Evolutionary conservation across 2,113 vertebrate genomes (phyloP).

Genomic region (Pionites leucogaster): DNA sequence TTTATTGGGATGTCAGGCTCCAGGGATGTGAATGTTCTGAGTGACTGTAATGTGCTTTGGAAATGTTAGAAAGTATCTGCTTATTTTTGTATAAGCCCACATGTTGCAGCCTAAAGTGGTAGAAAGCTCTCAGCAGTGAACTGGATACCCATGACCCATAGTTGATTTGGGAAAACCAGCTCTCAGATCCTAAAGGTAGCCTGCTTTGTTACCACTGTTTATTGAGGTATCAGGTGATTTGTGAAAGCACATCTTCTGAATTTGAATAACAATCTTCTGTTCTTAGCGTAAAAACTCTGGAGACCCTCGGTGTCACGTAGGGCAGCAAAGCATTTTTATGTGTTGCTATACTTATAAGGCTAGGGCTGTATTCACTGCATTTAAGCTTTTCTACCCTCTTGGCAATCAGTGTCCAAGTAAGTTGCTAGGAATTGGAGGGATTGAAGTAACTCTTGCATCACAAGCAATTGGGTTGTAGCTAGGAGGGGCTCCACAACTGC

Average conservation of each 20-base stretch:
- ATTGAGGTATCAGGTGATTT: background rate
- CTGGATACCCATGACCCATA: no score
- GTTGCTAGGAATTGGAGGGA: background rate
- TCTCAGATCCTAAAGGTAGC: background rate
- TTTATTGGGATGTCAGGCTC: background rate
- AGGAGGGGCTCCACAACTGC: background rate
- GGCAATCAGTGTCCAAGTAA: accelerated
- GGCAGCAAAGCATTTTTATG: background rate
- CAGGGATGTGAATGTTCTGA: background rate
- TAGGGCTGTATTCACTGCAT: background rate
- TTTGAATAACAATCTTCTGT: background rate
- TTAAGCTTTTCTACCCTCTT: background rate
- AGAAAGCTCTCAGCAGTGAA: background rate
- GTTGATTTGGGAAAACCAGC: background rate
- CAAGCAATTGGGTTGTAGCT: background rate
- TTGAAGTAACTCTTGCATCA: no score
- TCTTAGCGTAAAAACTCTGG: background rate
- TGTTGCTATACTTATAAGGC: background rate
- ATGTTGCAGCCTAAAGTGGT: background rate
- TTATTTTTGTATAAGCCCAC: background rate
- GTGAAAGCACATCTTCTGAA: background rate
- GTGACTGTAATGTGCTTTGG: background rate
- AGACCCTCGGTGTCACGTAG: background rate
- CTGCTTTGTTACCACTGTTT: background rate
- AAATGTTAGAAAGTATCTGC: background rate